Conservation (phyloP, 92 coral and sea anemone genomes). For the Zoanthus sociatus region DNA sequence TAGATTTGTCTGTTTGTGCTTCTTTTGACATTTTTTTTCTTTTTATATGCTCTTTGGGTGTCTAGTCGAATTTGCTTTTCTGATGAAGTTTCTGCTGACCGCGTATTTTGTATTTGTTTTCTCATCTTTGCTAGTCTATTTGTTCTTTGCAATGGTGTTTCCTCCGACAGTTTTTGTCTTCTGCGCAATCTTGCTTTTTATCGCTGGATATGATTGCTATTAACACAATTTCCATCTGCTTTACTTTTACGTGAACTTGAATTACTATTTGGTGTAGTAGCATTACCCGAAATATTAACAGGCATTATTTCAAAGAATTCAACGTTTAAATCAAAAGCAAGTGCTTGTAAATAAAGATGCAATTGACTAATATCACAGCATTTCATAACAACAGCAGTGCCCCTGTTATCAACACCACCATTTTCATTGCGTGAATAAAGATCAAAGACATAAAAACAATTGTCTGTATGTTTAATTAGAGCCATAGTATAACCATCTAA, state of each 20-base stretch:
- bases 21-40: too few species aligned
- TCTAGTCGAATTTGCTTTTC: too few species aligned
- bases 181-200: too few species aligned
- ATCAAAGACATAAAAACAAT: constrained; percentile 39
- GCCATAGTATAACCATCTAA: constrained; percentile 34
- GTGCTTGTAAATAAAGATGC: background rate
- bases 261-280: background rate
- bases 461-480: constrained; percentile 57
- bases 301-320: background rate
- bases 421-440: background rate
- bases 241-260: background rate
- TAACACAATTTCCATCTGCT: too few species aligned
- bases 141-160: too few species aligned
- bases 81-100: too few species aligned
- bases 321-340: background rate
- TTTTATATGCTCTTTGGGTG: too few species aligned
- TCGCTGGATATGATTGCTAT: too few species aligned
- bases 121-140: too few species aligned
- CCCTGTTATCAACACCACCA: constrained; percentile 6
- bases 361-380: background rate
- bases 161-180: too few species aligned
- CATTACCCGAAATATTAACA: background rate
- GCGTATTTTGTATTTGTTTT: too few species aligned
- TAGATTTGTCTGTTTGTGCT: too few species aligned
- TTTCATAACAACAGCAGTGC: background rate